Base-by-base conservation (phyloP, 2,797 vertebrate genomes). In the Aphelocoma californica region DNA sequence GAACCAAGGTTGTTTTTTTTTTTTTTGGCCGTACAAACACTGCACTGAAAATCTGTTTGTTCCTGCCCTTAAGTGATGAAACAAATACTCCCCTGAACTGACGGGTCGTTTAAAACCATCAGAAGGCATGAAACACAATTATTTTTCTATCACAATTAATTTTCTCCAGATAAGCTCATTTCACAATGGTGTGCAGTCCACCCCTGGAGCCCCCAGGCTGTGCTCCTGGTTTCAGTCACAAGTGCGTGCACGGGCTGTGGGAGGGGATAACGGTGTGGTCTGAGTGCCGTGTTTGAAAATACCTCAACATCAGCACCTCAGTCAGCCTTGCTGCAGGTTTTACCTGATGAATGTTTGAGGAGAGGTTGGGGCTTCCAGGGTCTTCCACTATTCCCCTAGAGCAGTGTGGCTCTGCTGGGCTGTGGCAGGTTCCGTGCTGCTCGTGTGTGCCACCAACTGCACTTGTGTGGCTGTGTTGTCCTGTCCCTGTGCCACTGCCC, bases 291-390 rank as follows among this genome's bases (percentile, higher is more conserved):
- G 38, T 38, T 54, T 60, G 86, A 54, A 50, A 83, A 66, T 36
- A 6, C 36, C 36, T 66, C 8, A 1, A 2, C 7, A 6, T 4
- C 0, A 0, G 9, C 19, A 1, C 54, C 0, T 2, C 42, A 24
- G 0, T 64, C 10, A 25, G 26, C 17, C 10, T 38, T 6, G 19
- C 44, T 74, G 42, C 0, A 0, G 42, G 24, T 36, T 65, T 65
- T n/a, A n/a, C 5, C 6, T 11, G 0, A 2, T 13, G 9, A 9
- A 10, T 11, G 4, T 18, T 14, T 71, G 53, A 34, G 44, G 36
- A 28, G 32, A 71, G 17, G 7, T 0, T 0, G 2, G 26, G 38
- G 7, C 13, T 38, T n/a, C 25, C 0, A 47, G 16, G 5, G 4
- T 5, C 4, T 15, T 38, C 21, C 26, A 7, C 6, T 1, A 0